phyloP scores from a whole-genome alignment of 2,888 invertebrate genomes.

The Dolichopus griseipennis region DNA sequence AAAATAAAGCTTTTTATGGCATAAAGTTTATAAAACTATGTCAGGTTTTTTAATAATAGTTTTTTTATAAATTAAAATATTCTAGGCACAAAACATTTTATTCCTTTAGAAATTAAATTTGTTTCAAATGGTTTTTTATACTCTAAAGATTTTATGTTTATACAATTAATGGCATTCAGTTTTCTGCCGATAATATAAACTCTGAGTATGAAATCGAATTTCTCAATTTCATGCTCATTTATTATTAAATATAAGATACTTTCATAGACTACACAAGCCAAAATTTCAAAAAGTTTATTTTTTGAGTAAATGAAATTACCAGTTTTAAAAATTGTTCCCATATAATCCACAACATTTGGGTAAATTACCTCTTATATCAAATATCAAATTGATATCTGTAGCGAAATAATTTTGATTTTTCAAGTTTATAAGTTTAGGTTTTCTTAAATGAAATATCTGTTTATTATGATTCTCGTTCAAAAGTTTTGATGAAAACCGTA shows the following conservation, averaged over 20 bases:
- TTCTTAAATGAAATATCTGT: neutral
- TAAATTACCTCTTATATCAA: conserved; percentile 7
- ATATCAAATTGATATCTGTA: neutral
- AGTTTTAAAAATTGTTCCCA: conserved; percentile 9
- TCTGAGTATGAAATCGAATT: neutral
- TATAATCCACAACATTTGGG: neutral
- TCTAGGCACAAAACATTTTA: neutral
- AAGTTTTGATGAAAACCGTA: neutral
- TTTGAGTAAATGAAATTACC: neutral
- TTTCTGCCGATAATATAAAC: neutral
- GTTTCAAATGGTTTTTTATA: neutral
- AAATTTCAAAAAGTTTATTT: conserved; percentile 1
- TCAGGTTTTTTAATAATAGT: too few relatives aligned
- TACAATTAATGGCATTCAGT: neutral
- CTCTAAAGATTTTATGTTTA: neutral
- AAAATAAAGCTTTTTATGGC: too few relatives aligned
- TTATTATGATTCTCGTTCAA: neutral
- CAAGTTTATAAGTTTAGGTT: neutral
- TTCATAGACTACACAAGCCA: neutral
- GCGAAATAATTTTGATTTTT: neutral
- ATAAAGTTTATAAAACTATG: too few relatives aligned
- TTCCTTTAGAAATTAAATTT: neutral
- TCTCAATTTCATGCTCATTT: neutral
- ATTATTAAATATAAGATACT: neutral
- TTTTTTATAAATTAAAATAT: neutral